These are phyloP conservation scores for Orbicella faveolata DNA, from an alignment of 64 coral and sea anemone species.

Conservation along the genomic window DNA sequence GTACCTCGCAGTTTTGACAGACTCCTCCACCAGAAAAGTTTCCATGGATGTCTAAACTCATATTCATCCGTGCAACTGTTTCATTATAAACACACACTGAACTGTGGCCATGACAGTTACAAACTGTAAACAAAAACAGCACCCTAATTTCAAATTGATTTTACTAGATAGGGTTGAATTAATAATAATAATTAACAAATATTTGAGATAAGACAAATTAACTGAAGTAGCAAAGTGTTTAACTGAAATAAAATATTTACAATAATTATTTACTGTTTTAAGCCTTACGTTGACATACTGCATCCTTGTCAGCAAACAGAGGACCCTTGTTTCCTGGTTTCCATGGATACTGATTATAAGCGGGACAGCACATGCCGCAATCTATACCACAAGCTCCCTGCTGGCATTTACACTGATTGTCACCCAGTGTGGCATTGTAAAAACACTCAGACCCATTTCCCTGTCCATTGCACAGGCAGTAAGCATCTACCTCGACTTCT, in stretches of 20 bases:
- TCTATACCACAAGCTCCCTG: constrained; percentile 69
- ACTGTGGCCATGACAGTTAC: constrained; percentile 92
- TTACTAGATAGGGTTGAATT: too few relatives aligned
- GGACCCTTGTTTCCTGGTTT: constrained; percentile 71
- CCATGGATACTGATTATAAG: constrained; percentile 94
- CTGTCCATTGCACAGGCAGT: constrained; percentile 90
- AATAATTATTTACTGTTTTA: too few relatives aligned
- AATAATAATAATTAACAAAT: too few relatives aligned
- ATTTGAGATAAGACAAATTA: too few relatives aligned
- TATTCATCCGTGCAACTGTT: constrained; percentile 78
- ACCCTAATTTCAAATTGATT: neutral
- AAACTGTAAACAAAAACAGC: constrained; percentile 54
- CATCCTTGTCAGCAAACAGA: constrained; percentile 68
- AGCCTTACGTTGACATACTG: constrained; percentile 77
- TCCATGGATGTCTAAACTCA: constrained; percentile 75
- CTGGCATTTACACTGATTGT: constrained; percentile 72
- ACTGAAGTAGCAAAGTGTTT: neutral
- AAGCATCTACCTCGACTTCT: constrained; percentile 70
- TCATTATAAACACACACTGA: constrained; percentile 85
- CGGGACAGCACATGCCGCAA: constrained; percentile 78
- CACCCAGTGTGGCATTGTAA: constrained; percentile 36
- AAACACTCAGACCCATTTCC: constrained; percentile 47
- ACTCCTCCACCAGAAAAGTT: constrained; percentile 92
- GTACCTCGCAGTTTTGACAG: constrained; percentile 82
- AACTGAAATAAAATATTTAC: neutral